Evolutionary conservation across 2,888 invertebrate genomes (phyloP).

Genomic region (Cyaniris semiargus): DNA sequence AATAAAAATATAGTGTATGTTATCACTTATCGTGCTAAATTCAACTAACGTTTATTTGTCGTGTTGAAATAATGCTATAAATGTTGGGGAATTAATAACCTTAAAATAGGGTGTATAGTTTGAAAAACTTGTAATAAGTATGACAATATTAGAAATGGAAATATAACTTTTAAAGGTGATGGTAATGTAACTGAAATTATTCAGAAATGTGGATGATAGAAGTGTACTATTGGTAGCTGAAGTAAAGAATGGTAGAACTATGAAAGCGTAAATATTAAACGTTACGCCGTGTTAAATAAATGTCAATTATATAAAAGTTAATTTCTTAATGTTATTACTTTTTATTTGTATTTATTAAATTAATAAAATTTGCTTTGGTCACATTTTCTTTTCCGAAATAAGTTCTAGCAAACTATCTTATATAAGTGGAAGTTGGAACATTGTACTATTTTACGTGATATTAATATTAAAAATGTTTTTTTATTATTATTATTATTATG

Average conservation of each 20-base stretch:
- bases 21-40: neutral
- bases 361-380: neutral
- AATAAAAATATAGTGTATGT: neutral
- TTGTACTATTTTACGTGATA: conserved; percentile 5
- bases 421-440: neutral
- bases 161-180: neutral
- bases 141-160: conserved; percentile 15
- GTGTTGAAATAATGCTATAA: neutral
- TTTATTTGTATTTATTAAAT: too few relatives aligned
- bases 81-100: neutral
- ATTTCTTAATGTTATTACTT: neutral
- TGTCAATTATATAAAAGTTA: neutral
- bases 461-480: neutral
- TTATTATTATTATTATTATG: neutral
- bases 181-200: neutral
- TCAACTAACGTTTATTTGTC: neutral
- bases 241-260: neutral
- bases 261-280: neutral
- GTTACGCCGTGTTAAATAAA: neutral
- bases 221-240: neutral
- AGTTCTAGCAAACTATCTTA: neutral
- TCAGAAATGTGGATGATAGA: neutral
- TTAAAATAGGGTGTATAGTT: neutral
- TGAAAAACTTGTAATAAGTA: neutral
- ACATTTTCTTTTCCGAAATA: neutral